Base-by-base conservation (phyloP, 1,140 invertebrate genomes). In the Cydia fagiglandana region DNA sequence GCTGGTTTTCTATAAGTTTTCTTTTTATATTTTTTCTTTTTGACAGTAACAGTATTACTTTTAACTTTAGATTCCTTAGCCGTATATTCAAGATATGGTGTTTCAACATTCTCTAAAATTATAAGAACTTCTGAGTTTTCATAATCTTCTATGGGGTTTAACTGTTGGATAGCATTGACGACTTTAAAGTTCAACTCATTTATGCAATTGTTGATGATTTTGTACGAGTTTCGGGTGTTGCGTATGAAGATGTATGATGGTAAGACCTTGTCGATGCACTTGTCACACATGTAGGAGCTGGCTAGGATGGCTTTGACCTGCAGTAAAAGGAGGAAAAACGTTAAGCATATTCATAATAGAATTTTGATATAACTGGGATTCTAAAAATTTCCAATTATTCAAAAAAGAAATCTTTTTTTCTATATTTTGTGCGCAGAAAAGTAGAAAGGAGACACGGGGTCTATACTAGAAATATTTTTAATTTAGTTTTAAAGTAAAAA, bases 241-340 rank as follows among this genome's bases (percentile, higher is more conserved):
- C 74, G 17, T 30, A 81, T 81, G 41, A 81, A 83, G 12, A 81
- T 20, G 41, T 83, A 83, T 56, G 77, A 61, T 61, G 81, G 80
- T 41, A 83, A 76, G 12, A 78, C 68, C 64, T 83, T 81, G 20
- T 83, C 82, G 50, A 78, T 73, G 15, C 82, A 83, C 15, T 73
- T 68, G 10, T 76, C 79, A 24, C 83, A 84, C 53, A 84, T 34
- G 47, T 76, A 70, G 3, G 41, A 24, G 47, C 83, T 80, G 30
- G 77, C 73, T 45, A 81, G 56, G 0, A 82, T 61, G n/a, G 73
- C 47, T 64, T 80, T 74, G 28, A 74, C 50, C 83, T 84, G 81
- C 20, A 81, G 81, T 47, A 15, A 13, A 76, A 10, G 73, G 17
- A 75, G 73, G 70, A 17, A 13, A 61, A 61, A 41, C 17, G 28